Evolutionary conservation across 1,140 invertebrate genomes (phyloP), one percentile per base, ranked within the genome.

Genomic region (Apis cerana): DNA sequence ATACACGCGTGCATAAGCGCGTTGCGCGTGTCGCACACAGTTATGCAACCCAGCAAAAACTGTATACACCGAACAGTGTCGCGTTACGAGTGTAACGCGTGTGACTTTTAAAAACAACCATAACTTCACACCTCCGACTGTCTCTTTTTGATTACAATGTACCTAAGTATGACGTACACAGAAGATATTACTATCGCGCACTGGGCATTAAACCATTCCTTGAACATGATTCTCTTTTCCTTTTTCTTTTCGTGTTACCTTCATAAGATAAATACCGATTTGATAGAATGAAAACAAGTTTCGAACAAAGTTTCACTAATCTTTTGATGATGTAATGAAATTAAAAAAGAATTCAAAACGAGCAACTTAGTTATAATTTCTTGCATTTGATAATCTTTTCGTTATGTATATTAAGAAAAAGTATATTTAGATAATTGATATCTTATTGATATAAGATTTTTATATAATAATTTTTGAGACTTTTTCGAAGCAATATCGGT

Each of bases 11-110:
- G 68, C 82, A 48, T 56, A 65, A 78, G 56, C 43, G 80, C 86
- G 68, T 84, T 72, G 67, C 71, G 65, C 58, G 54, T 68, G 78
- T 85, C 77, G 79, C 58, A 59, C 56, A 62, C 70, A 67, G 80
- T 91, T 91, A 91, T 81, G 89, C 87, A 91, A 91, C 68, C 75
- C 81, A 65, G 71, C 43, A 61, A 72, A 61, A 79, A 52, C 82
- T 43, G 56, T 72, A 85, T 75, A 86, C 84, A 82, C 80, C 85
- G 84, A 90, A 88, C 84, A 83, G 77, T 90, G 80, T 91, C 90
- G 83, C 75, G 68, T 91, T 91, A 85, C 82, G 48, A 21, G 59
- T 27, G 74, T 19, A 74, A 83, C 83, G 71, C 65, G 82, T 86
- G 81, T 74, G 85, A 89, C 83, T 86, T 83, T 70, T 69, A 43